phyloP scores from a whole-genome alignment of 2,888 invertebrate genomes.

The Antheraea assamensis region DNA sequence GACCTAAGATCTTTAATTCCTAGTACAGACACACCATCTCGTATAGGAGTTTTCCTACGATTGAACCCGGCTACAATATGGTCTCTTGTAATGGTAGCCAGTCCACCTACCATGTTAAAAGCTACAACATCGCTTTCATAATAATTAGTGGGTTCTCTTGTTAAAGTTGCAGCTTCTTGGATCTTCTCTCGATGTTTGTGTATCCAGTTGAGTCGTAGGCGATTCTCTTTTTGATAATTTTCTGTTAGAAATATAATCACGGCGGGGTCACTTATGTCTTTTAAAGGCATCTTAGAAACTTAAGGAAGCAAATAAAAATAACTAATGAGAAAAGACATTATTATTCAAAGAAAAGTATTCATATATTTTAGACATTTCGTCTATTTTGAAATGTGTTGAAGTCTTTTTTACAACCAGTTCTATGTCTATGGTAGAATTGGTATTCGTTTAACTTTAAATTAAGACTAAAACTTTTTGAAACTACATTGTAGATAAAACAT shows the following conservation, averaged over 20 bases:
- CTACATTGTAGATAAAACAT: no score
- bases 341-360: not conserved
- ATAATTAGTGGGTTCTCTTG: slow-evolving; percentile 51
- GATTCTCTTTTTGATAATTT: slow-evolving; percentile 55
- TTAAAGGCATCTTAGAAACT: slow-evolving; percentile 44
- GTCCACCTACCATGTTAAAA: slow-evolving; percentile 48
- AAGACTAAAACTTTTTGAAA: not conserved
- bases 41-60: slow-evolving; percentile 41
- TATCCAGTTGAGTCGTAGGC: slow-evolving; percentile 53
- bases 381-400: not conserved
- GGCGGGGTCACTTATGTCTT: slow-evolving; percentile 54
- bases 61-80: slow-evolving; percentile 45
- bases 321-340: not conserved
- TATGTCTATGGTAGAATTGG: not conserved
- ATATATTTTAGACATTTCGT: not conserved
- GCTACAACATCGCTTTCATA: slow-evolving; percentile 51
- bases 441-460: not conserved
- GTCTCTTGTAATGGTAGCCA: slow-evolving; percentile 51
- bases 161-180: slow-evolving; percentile 50
- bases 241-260: slow-evolving; percentile 54
- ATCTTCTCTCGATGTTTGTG: slow-evolving; percentile 43
- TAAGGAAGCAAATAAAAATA: not conserved
- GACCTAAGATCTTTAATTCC: slow-evolving; percentile 43
- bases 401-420: not conserved
- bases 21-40: slow-evolving; percentile 47